Conservation (phyloP, 2,888 invertebrate genomes). For the Phengaris alcon region DNA sequence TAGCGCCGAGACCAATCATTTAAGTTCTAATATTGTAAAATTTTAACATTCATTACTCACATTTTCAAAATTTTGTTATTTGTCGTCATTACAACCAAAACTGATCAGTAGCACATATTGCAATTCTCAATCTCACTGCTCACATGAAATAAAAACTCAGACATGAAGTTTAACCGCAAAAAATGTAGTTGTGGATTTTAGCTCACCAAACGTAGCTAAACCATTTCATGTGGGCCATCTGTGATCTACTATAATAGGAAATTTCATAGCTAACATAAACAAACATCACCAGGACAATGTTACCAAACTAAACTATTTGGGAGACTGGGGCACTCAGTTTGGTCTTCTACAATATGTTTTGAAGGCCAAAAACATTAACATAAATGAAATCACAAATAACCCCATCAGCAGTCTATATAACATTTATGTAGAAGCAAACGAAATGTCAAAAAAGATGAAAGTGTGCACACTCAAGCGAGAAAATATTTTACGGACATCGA, state of each 20-base stretch:
- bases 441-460: conserved; percentile 81
- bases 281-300: conserved; percentile 86
- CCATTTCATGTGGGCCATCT: conserved; percentile 98
- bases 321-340: conserved; percentile 99
- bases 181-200: conserved; percentile 86
- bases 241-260: conserved; percentile 96
- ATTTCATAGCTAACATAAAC: conserved; percentile 91
- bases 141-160: too few species aligned
- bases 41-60: too few species aligned
- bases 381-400: conserved; percentile 80
- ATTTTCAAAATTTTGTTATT: too few species aligned
- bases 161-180: conserved; percentile 49
- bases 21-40: too few species aligned
- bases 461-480: conserved; percentile 81
- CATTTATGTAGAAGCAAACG: conserved; percentile 89
- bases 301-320: conserved; percentile 93
- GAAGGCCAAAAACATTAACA: conserved; percentile 79
- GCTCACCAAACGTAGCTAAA: conserved; percentile 99
- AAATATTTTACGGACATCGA: conserved; percentile 86
- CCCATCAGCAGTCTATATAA: conserved; percentile 86
- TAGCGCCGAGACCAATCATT: too few species aligned
- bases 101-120: too few species aligned
- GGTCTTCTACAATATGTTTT: conserved; percentile 90
- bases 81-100: too few species aligned
- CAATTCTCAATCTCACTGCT: too few species aligned